Evolutionary conservation across 1,140 invertebrate genomes (phyloP), one percentile per base, ranked within the genome.

Genomic region (Vanessa atalanta): DNA sequence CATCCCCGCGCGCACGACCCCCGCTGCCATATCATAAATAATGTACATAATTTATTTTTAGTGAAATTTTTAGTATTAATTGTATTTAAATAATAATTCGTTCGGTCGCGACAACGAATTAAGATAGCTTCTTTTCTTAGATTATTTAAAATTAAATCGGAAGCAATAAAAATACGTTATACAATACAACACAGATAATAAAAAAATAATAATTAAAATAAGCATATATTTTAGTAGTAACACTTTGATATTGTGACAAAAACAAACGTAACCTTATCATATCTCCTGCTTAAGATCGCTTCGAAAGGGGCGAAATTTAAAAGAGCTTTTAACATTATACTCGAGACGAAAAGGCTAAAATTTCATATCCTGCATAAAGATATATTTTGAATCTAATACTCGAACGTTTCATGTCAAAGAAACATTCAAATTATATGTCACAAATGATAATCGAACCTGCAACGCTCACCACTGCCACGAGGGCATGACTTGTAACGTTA

Each of bases 121-220:
- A 55, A 68, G 23, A 9, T 20, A 48, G 31, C n/a, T 55, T 26
- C 23, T 11, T 31, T 26, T 20, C 20, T 47, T 57, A 57, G 9
- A 57, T 53, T 37, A 53, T 57, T 60, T 26, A 4, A 57, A 48
- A 48, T 50, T 16, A 31, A 48, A 51, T 71, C 60, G 57, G 16
- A 51, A 71, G 69, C 69, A 71, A 71, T 71, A 71, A 71, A 71
- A 70, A 71, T 66, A 66, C 20, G 72, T 73, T 73, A 73, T 65
- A 73, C 65, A 43, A 72, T 31, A 31, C 26, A 31, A 31, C 0
- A 23, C 60, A 37, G 26, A 37, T 61, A 37, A 37, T 61, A n/a
- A 61, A 37, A 20, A 20, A 20, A 20, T 0, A 31, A 2, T n/a
- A 31, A 15, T 61, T 31, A 61, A 37, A 12, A 43, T 61, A 37